Evolutionary conservation across 2,888 invertebrate species (phyloP), one percentile per base, ranked within the genome.

Genomic region (Acleris holmiana): DNA sequence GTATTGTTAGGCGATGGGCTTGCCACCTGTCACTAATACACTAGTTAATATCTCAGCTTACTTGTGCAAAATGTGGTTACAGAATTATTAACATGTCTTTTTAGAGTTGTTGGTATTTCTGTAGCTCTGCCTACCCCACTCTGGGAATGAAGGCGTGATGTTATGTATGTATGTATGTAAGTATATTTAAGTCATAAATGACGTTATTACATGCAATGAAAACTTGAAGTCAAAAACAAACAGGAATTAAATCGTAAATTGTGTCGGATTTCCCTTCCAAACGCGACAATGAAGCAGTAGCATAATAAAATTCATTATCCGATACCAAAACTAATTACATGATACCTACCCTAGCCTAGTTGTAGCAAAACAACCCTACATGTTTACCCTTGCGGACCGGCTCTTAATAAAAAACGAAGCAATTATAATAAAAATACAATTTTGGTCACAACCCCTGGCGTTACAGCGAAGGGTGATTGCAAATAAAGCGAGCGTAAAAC

Each of bases 361-460:
- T 81, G 76, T 82, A 76, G 73, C 69, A 69, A 78, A 82, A 83
- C 73, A 77, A 81, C 81, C 81, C 80, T 79, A 84, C 77, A 82
- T 89, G 81, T 91, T 89, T 86, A 89, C 90, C 85, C 86, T 82
- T 81, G 77, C 78, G 76, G 76, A 80, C 82, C 76, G 79, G 79
- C 75, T 84, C 83, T 85, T 84, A 80, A 89, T 88, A 85, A 86
- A 60, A 65, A 88, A 83, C 79, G 78, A 76, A 81, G 85, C 88
- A 83, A 89, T 92, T 91, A 91, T 86, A 90, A 91, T 92, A 91
- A 91, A 91, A 91, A 91, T 91, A 91, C 89, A 91, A 90, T 91
- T 91, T 89, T 82, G 85, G 88, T 88, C 87, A 78, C 90, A 89
- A 86, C 91, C 90, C 91, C 82, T 76, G 69, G 74, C 76, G 76